Evolutionary conservation across 2,888 invertebrate genomes (phyloP), one percentile per base, ranked within the genome.

Genomic region (Chaitophorus viminalis): DNA sequence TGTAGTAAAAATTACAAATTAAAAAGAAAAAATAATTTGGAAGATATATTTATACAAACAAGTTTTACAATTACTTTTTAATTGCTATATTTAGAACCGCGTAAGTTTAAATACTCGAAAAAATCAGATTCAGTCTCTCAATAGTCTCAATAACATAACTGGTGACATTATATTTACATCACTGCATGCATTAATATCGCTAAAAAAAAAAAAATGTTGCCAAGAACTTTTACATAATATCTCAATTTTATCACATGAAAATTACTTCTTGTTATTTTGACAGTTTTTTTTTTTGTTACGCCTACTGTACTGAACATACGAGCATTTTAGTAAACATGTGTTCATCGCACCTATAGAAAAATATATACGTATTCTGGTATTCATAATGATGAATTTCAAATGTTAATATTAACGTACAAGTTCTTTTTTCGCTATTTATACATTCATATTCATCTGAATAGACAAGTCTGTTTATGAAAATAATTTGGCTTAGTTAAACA

Each of bases 401-500:
- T 60, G 21, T 60, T 21, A 21, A 21, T 21, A 60, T 60, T 25
- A 25, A 60, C 60, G 60, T 60, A 21, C 21, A 14, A n/a, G n/a
- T n/a, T 60, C 25, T 25, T 3, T 60, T 21, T 21, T 21, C 25
- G 25, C 6, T 1, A 60, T 60, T 60, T 60, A 60, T 21, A 14
- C 68, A 25, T 29, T 68, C 29, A 2, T 14, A 11, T 1, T 46
- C 39, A 8, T 39, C 39, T 39, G 11, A 9, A 8, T 39, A 39
- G 46, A 14, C 11, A 46, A 68, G 14, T 78, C 25, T n/a, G 18
- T 14, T 1, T 39, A 68, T 5, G 21, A 68, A 68, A 81, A 68
- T 68, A 39, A 68, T 65, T 25, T 70, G 14, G 18, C n/a, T 29
- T 54, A 82, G 54, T 54, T 54, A 52, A 72, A 74, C 72, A 82